These are phyloP conservation scores for Clistopyga incitator DNA, from an alignment of 2,888 invertebrate genomes.

Conservation along the genomic window DNA sequence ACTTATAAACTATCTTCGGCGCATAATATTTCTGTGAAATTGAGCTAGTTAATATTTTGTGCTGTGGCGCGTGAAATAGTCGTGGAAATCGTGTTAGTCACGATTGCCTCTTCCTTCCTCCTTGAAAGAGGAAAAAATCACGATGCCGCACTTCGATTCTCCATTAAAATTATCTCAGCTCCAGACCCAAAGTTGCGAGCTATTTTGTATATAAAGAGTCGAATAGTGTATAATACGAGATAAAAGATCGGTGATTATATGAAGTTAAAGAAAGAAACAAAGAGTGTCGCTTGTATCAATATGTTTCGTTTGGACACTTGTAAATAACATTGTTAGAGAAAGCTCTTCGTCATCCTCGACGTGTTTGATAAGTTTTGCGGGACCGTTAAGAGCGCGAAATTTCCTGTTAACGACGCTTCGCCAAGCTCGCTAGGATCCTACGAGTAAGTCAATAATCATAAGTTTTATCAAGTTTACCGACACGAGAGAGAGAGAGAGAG, in stretches of 20 bases:
- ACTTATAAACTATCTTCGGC: slow-evolving; percentile 31
- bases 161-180: slow-evolving; percentile 35
- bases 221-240: slow-evolving; percentile 41
- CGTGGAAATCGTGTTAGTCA: slow-evolving; percentile 13
- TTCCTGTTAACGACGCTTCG: slow-evolving; percentile 16
- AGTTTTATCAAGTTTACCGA: slow-evolving; percentile 55
- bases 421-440: slow-evolving; percentile 31
- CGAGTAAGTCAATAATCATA: slow-evolving; percentile 50
- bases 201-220: slow-evolving; percentile 53
- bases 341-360: slow-evolving; percentile 5
- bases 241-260: slow-evolving; percentile 36
- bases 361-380: slow-evolving; percentile 30
- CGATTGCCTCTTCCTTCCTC: background rate
- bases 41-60: slow-evolving; percentile 18
- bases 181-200: slow-evolving; percentile 37
- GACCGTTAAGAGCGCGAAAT: slow-evolving; percentile 7
- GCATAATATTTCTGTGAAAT: slow-evolving; percentile 47
- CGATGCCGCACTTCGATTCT: background rate
- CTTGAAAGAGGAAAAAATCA: background rate
- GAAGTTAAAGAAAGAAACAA: slow-evolving; percentile 16
- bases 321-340: slow-evolving; percentile 50
- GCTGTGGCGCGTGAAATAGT: slow-evolving; percentile 15
- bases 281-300: slow-evolving; percentile 47
- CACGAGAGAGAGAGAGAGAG: slow-evolving; percentile 17
- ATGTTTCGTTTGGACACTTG: slow-evolving; percentile 47